Evolutionary conservation across 2,888 invertebrate species (phyloP).

Genomic region (Schizaphis graminum): DNA sequence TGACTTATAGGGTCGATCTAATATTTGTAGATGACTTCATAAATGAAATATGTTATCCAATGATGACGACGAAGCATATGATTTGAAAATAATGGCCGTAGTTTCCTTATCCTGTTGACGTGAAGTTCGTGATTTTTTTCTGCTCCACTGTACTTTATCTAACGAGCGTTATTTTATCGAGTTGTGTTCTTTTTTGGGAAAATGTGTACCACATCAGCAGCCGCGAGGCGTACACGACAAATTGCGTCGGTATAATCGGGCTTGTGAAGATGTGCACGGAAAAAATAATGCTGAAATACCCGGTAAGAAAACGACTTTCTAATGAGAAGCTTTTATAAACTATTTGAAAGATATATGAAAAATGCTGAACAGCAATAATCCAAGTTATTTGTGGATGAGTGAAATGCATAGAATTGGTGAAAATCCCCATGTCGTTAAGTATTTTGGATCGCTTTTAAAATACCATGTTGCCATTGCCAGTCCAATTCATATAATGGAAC

Average conservation of each 20-base stretch:
- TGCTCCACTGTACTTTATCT: constrained; percentile 44
- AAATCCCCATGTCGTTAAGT: background rate
- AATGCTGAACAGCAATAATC: constrained; percentile 20
- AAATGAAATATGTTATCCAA: constrained; percentile 57
- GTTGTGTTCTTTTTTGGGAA: background rate
- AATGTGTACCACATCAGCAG: constrained; percentile 41
- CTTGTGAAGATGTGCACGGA: constrained; percentile 5
- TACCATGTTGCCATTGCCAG: background rate
- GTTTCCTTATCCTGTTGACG: constrained; percentile 51
- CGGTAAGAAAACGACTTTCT: constrained; percentile 35
- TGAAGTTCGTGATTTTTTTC: constrained; percentile 42
- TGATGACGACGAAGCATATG: constrained; percentile 51
- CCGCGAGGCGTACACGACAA: constrained; percentile 44
- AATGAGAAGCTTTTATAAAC: constrained; percentile 55
- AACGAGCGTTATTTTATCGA: constrained; percentile 39
- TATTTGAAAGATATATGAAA: constrained; percentile 9
- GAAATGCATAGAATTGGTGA: background rate
- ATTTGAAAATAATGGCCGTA: constrained; percentile 55
- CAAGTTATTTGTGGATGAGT: background rate
- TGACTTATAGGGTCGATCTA: constrained; percentile 26
- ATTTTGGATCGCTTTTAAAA: background rate
- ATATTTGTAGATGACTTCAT: constrained; percentile 56
- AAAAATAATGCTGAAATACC: constrained; percentile 44
- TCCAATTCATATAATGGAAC: background rate
- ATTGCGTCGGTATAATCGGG: constrained; percentile 37